Percentiles rank a stretch among this genome's conserved stretches.
phyloP scores from a whole-genome alignment of 2,113 vertebrate genomes.

The Myiagra hebetior region DNA sequence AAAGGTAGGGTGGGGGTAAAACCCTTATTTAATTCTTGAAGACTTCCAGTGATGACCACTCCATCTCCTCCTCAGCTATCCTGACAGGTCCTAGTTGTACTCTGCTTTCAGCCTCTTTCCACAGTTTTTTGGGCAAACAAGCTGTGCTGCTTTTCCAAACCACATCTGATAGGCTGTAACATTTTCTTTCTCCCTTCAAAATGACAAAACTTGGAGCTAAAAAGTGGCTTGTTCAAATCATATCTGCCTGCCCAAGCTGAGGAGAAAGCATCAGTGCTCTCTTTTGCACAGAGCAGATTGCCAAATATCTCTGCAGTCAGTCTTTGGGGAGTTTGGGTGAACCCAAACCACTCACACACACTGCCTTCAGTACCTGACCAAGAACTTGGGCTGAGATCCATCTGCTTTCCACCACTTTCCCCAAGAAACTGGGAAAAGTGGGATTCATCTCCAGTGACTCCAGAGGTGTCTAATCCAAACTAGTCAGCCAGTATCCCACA shows the following conservation, averaged over 20 bases:
- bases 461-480: background rate
- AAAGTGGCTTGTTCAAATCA: background rate
- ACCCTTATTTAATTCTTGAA: background rate
- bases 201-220: background rate
- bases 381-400: background rate
- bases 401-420: background rate
- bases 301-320: background rate
- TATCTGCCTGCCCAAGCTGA: background rate
- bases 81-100: background rate
- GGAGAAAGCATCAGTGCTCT: background rate
- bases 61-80: background rate
- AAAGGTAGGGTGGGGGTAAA: accelerated
- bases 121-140: background rate
- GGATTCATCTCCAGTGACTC: background rate
- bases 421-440: background rate
- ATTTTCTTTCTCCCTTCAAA: background rate
- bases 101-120: background rate
- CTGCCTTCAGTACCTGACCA: background rate
- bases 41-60: background rate
- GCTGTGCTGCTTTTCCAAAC: background rate
- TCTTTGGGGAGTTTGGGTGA: background rate
- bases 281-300: background rate
- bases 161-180: background rate
- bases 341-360: background rate
- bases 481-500: background rate